Percentiles rank a stretch among this genome's conserved stretches.
Evolutionary conservation across 2,888 invertebrate genomes (phyloP).

Genomic region (Octonoba sinensis): DNA sequence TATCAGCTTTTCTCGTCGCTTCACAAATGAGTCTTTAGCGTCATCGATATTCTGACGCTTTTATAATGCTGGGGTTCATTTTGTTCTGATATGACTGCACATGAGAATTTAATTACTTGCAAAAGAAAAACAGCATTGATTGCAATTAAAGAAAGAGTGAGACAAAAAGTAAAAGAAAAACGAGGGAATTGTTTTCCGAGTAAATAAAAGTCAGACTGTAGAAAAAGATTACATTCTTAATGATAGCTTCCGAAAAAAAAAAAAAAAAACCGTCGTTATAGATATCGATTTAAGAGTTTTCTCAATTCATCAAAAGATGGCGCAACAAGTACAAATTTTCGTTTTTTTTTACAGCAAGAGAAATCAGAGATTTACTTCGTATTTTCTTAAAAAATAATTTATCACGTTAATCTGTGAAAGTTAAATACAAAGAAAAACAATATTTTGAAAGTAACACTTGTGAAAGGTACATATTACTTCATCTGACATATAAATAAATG

Average conservation of each 20-base stretch:
- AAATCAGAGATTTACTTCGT: no score
- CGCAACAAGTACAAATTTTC: background rate
- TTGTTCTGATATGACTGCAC: slow-evolving; percentile 23
- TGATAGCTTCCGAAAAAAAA: background rate
- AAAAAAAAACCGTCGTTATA: no score
- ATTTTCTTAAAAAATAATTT: no score
- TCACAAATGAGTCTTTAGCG: no score
- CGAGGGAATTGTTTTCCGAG: slow-evolving; percentile 41
- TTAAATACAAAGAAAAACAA: no score
- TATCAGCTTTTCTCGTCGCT: no score
- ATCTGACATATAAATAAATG: no score
- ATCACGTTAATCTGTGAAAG: no score
- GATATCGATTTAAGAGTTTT: no score
- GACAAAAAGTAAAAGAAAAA: slow-evolving; percentile 22
- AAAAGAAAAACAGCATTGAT: slow-evolving; percentile 47
- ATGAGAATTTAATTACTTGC: slow-evolving; percentile 44
- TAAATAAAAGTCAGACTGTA: slow-evolving; percentile 41
- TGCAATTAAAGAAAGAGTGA: slow-evolving; percentile 32
- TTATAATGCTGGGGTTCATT: background rate
- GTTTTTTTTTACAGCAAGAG: background rate
- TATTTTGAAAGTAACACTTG: no score
- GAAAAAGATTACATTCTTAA: slow-evolving; percentile 51
- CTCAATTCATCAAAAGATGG: slow-evolving; percentile 8
- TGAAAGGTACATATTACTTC: no score
- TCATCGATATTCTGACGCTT: no score